Evolutionary conservation across 2,888 invertebrate genomes (phyloP).

Genomic region (Pyrochroa serraticornis): DNA sequence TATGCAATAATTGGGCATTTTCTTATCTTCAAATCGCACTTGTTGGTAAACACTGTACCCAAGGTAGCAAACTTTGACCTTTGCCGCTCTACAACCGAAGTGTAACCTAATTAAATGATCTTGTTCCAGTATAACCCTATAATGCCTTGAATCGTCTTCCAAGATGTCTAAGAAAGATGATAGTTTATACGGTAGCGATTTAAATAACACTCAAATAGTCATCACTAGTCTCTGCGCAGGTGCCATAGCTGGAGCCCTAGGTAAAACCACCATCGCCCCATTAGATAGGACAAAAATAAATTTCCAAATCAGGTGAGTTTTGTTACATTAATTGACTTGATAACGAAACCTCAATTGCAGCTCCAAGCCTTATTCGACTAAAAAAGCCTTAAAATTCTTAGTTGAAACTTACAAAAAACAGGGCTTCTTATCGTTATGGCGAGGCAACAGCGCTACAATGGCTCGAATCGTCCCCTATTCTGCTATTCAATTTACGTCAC

Average conservation of each 20-base stretch:
- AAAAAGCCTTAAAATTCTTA: conserved; percentile 74
- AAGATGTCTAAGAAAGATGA: conserved; percentile 17
- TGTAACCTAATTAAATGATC: not conserved
- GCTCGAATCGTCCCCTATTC: conserved; percentile 96
- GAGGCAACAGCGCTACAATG: conserved; percentile 99
- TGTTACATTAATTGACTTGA: not conserved
- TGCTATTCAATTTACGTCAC: conserved; percentile 95
- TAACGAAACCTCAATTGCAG: conserved; percentile 56
- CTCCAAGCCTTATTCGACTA: conserved; percentile 73
- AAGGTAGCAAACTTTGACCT: conserved; percentile 32
- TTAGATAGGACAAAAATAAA: conserved; percentile 97
- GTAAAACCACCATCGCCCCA: conserved; percentile 96
- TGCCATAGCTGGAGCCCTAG: conserved; percentile 91
- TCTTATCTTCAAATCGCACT: conserved; percentile 10
- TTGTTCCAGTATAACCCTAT: conserved; percentile 19
- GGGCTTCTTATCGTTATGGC: conserved; percentile 87
- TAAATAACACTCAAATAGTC: conserved; percentile 67
- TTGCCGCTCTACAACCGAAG: not conserved
- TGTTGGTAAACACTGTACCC: conserved; percentile 12
- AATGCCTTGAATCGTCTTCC: conserved; percentile 39
- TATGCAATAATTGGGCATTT: conserved; percentile 11
- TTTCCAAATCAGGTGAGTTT: conserved; percentile 82
- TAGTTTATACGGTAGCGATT: conserved; percentile 33
- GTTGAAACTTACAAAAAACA: conserved; percentile 71
- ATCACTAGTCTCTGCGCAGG: conserved; percentile 88